phyloP scores from a whole-genome alignment of 2,888 invertebrate species.

The Xestia xanthographa region DNA sequence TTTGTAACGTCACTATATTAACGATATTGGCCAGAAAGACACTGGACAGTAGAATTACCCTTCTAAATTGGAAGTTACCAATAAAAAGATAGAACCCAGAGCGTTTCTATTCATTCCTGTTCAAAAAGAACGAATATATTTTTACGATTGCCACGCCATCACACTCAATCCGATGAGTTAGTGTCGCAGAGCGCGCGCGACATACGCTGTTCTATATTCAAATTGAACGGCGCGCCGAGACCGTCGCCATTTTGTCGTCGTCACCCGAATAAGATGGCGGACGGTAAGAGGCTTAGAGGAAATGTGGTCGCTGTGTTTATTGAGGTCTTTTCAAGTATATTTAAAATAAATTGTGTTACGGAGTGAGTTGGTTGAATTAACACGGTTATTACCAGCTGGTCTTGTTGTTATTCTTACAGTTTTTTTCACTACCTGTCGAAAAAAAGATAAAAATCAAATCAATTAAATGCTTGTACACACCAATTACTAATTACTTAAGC shows the following conservation, averaged over 20 bases:
- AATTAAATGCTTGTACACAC: neutral
- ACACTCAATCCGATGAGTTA: conserved; percentile 90
- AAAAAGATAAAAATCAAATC: neutral
- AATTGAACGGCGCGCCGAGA: conserved; percentile 86
- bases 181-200: conserved; percentile 86
- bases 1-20: neutral
- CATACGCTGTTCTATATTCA: conserved; percentile 90
- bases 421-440: neutral
- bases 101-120: conserved; percentile 67
- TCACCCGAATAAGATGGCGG: conserved; percentile 84
- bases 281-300: conserved; percentile 80
- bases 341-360: conserved; percentile 70
- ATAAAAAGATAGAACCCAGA: neutral
- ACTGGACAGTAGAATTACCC: no score
- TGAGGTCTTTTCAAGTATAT: conserved; percentile 71
- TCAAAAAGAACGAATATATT: conserved; percentile 85
- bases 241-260: conserved; percentile 88
- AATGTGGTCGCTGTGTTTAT: conserved; percentile 78
- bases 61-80: neutral
- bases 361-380: conserved; percentile 41
- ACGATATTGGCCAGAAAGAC: neutral
- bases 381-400: conserved; percentile 11
- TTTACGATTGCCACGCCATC: conserved; percentile 89
- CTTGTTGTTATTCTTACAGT: neutral
- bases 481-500: neutral